Base-by-base conservation (phyloP, 2,888 invertebrate species). In the Lasioglossum marginatum region DNA sequence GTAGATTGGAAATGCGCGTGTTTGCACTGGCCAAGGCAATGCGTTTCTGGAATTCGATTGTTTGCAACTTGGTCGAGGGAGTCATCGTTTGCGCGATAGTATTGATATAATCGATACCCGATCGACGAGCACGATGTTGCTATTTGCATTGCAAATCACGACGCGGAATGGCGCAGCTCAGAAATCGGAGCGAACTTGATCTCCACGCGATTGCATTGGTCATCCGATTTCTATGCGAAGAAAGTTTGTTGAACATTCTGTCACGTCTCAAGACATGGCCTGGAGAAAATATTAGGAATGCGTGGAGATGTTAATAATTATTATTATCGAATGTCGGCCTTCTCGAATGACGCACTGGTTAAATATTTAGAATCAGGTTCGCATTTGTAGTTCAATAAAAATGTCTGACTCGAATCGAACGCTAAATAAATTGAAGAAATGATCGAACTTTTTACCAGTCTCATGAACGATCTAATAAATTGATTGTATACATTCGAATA, bases 141-240 rank as follows among this genome's bases (percentile, higher is more conserved):
- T 57, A 79, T 85, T 82, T 85, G 82, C 78, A 79, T 76, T 76
- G 78, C 75, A 82, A 79, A 83, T 48, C 73, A 77, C 37, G n/a
- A 16, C 23, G 70, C 77, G 82, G 66, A 40, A 70, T 60, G 75
- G n/a, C 57, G 52, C 71, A 12, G 45, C 43, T 6, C 31, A 23
- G 79, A 82, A 76, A 85, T 76, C 34, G 82, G 60, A 82, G 66
- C 52, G 63, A 52, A 73, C 72, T 66, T 79, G 79, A 79, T 85
- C 76, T 79, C 79, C 34, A 79, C 70, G 31, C 16, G 75, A 75
- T 75, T 82, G 82, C 72, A 63, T 76, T 43, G 27, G 79, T 63
- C 75, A 82, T 85, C 23, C 82, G 82, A 82, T 85, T 82, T 84
- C 84, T 72, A 78, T 31, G 34, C 16, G 63, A 77, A 57, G 72